Conservation (phyloP, 2,888 invertebrate genomes). For the Adineta ricciae region DNA sequence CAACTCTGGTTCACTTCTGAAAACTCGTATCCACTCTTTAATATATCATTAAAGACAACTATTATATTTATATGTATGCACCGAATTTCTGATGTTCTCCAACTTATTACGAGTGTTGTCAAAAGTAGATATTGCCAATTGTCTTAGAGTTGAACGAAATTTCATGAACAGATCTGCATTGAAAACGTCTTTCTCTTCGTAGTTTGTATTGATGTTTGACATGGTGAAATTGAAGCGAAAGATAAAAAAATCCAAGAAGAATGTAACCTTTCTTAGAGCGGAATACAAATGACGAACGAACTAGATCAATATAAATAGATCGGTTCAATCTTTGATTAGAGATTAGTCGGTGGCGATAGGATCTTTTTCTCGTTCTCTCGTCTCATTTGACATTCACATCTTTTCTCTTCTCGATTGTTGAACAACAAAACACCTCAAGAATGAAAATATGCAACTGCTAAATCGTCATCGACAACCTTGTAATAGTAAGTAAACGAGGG, state of each 20-base stretch:
- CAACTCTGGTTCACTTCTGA: too few species aligned
- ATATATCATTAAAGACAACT: too few species aligned
- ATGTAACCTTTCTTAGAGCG: not conserved
- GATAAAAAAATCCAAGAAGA: not conserved
- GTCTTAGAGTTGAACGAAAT: too few species aligned
- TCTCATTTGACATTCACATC: not conserved
- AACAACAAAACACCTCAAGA: not conserved
- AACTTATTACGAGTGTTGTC: too few species aligned
- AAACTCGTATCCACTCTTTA: too few species aligned
- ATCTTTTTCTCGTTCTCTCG: not conserved
- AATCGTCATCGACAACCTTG: not conserved
- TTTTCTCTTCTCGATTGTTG: not conserved
- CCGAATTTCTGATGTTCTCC: too few species aligned
- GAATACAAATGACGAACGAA: not conserved
- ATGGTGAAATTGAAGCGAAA: not conserved
- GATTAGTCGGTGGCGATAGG: not conserved
- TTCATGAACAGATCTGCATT: too few species aligned
- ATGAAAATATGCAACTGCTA: not conserved
- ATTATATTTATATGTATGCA: too few species aligned
- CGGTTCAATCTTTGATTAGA: not conserved
- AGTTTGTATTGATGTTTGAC: not conserved
- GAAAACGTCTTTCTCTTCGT: too few species aligned
- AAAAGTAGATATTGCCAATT: too few species aligned
- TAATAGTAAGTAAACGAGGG: not conserved
- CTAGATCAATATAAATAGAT: not conserved